Conservation (phyloP, 2,888 invertebrate species). For the Tipula lateralis region DNA sequence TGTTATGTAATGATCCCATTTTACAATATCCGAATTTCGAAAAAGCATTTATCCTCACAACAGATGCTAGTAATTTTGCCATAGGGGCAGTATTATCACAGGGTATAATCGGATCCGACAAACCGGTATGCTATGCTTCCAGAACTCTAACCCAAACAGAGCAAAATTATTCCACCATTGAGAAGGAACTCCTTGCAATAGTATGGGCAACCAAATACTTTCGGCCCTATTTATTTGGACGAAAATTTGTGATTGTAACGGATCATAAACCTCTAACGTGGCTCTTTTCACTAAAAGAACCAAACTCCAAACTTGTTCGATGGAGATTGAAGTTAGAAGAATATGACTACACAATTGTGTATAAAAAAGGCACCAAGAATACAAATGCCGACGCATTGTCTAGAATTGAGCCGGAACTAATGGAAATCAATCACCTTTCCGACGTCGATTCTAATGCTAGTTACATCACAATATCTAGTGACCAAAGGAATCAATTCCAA, state of each 20-base stretch:
- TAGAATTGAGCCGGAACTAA: neutral
- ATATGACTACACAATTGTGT: slow-evolving; percentile 32
- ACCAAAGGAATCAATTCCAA: no score
- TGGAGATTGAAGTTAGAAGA: slow-evolving; percentile 42
- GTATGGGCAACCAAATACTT: no score
- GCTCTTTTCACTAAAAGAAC: no score
- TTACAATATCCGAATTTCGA: slow-evolving; percentile 43
- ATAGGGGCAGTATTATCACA: slow-evolving; percentile 40
- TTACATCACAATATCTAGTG: no score
- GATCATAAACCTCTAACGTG: no score
- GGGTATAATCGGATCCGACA: slow-evolving; percentile 37
- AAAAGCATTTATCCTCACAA: slow-evolving; percentile 39
- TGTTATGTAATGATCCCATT: slow-evolving; percentile 36
- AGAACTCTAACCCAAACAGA: slow-evolving; percentile 37
- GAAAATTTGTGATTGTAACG: no score
- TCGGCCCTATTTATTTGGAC: no score
- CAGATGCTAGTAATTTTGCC: slow-evolving; percentile 40
- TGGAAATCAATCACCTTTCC: no score
- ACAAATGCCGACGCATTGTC: neutral
- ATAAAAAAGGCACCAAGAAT: no score
- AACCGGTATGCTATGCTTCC: slow-evolving; percentile 39
- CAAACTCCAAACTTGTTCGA: slow-evolving; percentile 41
- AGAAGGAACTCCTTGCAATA: slow-evolving; percentile 43
- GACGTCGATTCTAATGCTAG: no score
- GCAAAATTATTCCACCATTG: slow-evolving; percentile 39